Evolutionary conservation across 2,888 invertebrate genomes (phyloP).

Genomic region (Heteromyza rotundicornis): DNA sequence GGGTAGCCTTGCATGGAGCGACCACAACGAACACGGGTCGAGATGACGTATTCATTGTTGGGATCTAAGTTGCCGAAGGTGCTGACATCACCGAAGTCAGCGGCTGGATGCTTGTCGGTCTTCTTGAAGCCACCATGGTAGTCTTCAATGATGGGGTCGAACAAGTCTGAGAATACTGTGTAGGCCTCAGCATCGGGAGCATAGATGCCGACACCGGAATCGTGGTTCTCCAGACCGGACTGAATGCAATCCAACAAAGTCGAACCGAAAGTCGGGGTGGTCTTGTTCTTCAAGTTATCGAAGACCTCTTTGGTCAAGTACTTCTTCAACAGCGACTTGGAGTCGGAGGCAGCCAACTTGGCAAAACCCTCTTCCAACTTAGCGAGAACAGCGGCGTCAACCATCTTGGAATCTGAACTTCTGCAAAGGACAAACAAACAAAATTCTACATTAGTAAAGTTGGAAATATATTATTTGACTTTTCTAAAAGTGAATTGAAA

Average conservation of each 20-base stretch:
- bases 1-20: conserved; percentile 94
- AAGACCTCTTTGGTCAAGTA: conserved; percentile 90
- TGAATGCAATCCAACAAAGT: conserved; percentile 93
- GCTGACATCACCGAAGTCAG: conserved; percentile 92
- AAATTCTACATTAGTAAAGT: too few relatives aligned
- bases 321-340: conserved; percentile 96
- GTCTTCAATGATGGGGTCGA: conserved; percentile 97
- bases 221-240: conserved; percentile 96
- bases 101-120: conserved; percentile 90
- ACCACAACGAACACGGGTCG: conserved; percentile 95
- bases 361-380: conserved; percentile 90
- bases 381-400: conserved; percentile 88
- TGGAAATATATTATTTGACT: too few relatives aligned
- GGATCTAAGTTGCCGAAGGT: conserved; percentile 93
- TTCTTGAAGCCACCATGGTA: conserved; percentile 96
- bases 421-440: too few relatives aligned
- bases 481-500: too few relatives aligned
- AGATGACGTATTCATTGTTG: conserved; percentile 87
- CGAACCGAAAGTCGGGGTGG: conserved; percentile 88
- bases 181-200: conserved; percentile 97
- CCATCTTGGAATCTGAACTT: conserved; percentile 81
- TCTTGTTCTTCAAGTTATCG: conserved; percentile 89
- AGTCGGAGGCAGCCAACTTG: conserved; percentile 87
- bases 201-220: conserved; percentile 96
- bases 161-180: conserved; percentile 88